phyloP scores from a whole-genome alignment of 2,888 invertebrate species.

The Megamerina dolium region DNA sequence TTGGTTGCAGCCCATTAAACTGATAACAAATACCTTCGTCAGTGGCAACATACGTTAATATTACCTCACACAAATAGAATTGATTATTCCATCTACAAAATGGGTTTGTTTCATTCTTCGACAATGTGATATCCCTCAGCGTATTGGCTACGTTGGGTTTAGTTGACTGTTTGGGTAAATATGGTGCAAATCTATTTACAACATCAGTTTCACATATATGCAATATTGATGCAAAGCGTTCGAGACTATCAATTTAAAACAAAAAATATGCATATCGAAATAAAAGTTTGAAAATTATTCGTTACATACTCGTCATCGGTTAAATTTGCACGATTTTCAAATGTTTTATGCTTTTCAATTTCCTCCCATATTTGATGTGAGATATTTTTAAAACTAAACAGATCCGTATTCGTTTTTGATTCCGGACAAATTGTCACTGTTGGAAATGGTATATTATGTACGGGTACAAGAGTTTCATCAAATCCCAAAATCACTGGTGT shows the following conservation, averaged over 20 bases:
- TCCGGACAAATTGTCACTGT: slow-evolving; percentile 46
- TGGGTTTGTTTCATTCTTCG: slow-evolving; percentile 39
- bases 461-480: slow-evolving; percentile 43
- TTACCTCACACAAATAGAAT: slow-evolving; percentile 39
- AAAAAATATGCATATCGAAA: no score
- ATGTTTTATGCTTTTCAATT: slow-evolving; percentile 19
- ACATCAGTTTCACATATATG: slow-evolving; percentile 44
- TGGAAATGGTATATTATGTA: slow-evolving; percentile 43
- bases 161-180: slow-evolving; percentile 24
- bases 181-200: slow-evolving; percentile 27
- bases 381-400: slow-evolving; percentile 37
- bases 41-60: slow-evolving; percentile 42
- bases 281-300: no score
- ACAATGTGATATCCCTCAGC: slow-evolving; percentile 34
- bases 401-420: slow-evolving; percentile 40
- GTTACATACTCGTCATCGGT: slow-evolving; percentile 26
- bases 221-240: slow-evolving; percentile 36
- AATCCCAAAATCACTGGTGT: slow-evolving; percentile 44
- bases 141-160: slow-evolving; percentile 28
- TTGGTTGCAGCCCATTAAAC: slow-evolving; percentile 39
- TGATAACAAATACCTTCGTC: slow-evolving; percentile 48
- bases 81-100: slow-evolving; percentile 44
- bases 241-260: no score
- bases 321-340: slow-evolving; percentile 19
- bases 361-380: slow-evolving; percentile 29